phyloP scores from a whole-genome alignment of 2,797 vertebrate genomes.

The Sparidentex hasta region DNA sequence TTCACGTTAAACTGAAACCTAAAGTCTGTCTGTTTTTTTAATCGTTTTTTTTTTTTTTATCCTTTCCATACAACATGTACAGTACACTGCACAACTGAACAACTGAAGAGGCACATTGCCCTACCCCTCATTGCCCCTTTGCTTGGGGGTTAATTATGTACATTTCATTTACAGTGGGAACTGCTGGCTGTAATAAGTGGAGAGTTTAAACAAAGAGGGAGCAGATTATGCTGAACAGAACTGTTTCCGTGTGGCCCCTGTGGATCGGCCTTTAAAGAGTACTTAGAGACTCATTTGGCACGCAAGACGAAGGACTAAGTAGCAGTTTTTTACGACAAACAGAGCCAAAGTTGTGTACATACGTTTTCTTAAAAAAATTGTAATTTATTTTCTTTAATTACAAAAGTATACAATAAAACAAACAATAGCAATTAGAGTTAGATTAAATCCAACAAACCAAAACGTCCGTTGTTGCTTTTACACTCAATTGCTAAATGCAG shows the following conservation, averaged over 20 bases:
- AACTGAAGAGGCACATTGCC: neutral
- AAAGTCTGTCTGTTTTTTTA: neutral
- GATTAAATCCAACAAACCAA: neutral
- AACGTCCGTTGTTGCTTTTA: neutral
- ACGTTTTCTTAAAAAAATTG: neutral
- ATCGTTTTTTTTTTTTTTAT: neutral
- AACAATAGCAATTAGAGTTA: neutral
- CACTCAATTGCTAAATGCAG: neutral
- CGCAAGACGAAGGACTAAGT: neutral
- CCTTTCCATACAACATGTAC: neutral
- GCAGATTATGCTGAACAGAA: slow-evolving; percentile 3
- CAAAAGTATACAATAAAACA: neutral
- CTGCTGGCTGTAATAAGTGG: slow-evolving; percentile 6
- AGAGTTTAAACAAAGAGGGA: slow-evolving; percentile 18
- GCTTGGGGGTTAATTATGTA: slow-evolving; percentile 10
- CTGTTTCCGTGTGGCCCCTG: slow-evolving; percentile 9
- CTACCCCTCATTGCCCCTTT: neutral
- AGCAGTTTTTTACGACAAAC: neutral
- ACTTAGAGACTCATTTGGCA: slow-evolving; percentile 6
- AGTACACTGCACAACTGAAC: neutral
- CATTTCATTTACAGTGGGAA: slow-evolving; percentile 11
- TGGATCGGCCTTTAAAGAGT: slow-evolving; percentile 8
- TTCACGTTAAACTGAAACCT: neutral
- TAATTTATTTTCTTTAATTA: neutral
- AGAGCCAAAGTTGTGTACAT: neutral